A percentile compares a stretch with the other conserved stretches of the same genome.
These are phyloP conservation scores for Enteromius paludinosus DNA, from an alignment of 2,797 vertebrate genomes.

Conservation along the genomic window DNA sequence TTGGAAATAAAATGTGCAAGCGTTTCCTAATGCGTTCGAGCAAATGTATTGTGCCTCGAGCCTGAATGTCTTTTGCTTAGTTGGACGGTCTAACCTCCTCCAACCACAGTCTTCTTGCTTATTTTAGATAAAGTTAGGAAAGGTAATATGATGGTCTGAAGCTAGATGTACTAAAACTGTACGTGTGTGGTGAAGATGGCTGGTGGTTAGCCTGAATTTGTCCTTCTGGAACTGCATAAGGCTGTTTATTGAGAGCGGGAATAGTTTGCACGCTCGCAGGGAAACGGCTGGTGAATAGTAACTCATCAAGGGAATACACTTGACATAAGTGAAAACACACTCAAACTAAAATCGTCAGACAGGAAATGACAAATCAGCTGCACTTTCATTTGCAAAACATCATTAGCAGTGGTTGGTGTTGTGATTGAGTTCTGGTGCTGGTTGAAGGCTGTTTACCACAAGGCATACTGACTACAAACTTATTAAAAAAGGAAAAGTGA, in stretches of 20 bases:
- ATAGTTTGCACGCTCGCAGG: neutral
- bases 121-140: conserved; percentile 14
- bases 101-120: neutral
- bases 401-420: conserved; percentile 14
- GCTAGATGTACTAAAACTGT: neutral
- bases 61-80: conserved; percentile 22
- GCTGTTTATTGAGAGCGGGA: conserved; percentile 13
- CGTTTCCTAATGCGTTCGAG: conserved; percentile 11
- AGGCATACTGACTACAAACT: neutral
- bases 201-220: conserved; percentile 29
- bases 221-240: conserved; percentile 20
- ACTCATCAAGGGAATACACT: conserved; percentile 17
- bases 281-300: conserved; percentile 26
- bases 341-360: conserved; percentile 8
- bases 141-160: conserved; percentile 4
- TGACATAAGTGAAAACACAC: conserved; percentile 27
- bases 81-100: neutral
- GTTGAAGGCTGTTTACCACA: conserved; percentile 13
- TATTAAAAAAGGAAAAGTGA: neutral
- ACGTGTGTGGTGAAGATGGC: conserved; percentile 12
- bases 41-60: conserved; percentile 9
- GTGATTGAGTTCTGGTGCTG: conserved; percentile 9
- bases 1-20: conserved; percentile 38
- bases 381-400: conserved; percentile 27
- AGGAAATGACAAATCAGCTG: conserved; percentile 20